Evolutionary conservation across 2,888 invertebrate species (phyloP), one percentile per base, ranked within the genome.

Genomic region (Hyalella azteca): DNA sequence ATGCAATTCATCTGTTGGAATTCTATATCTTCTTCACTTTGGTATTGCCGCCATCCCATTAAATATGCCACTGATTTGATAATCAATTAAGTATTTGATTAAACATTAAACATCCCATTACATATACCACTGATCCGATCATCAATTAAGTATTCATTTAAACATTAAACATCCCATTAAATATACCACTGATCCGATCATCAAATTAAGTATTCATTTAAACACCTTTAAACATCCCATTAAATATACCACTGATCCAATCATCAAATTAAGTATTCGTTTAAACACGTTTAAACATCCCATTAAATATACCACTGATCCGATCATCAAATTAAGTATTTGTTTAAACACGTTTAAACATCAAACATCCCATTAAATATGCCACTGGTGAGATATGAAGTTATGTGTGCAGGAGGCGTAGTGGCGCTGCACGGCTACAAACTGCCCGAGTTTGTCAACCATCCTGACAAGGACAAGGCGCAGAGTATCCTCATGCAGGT

Each of bases 361-460:
- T 45, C 15, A 45, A 11, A 45, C 15, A 45, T 45, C 15, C n/a
- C n/a, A n/a, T n/a, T n/a, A n/a, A n/a, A n/a, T n/a, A n/a, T n/a
- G n/a, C n/a, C n/a, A n/a, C n/a, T n/a, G n/a, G n/a, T n/a, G n/a
- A n/a, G n/a, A n/a, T n/a, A n/a, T n/a, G n/a, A n/a, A n/a, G n/a
- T n/a, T n/a, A n/a, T n/a, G 19, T 49, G 1, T 22, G 26, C 54
- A 60, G 41, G 59, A 0, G 89, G 89, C 1, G 87, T 88, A 22
- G 82, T 89, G 26, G 89, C 87, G n/a, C 78, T 87, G 32, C 86
- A 86, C 79, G 86, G 86, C 0, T 86, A 86, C 78, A 81, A 79
- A n/a, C 81, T 86, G 19, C 13, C 87, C 86, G 5, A 49, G 50
- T 54, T 54, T 29, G 22, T 49, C 49, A 54, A 54, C 2, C 54